Percentiles rank a stretch among this genome's conserved stretches.
phyloP scores from a whole-genome alignment of 2,797 vertebrate genomes.

The Triplophysa yarkandensis region DNA sequence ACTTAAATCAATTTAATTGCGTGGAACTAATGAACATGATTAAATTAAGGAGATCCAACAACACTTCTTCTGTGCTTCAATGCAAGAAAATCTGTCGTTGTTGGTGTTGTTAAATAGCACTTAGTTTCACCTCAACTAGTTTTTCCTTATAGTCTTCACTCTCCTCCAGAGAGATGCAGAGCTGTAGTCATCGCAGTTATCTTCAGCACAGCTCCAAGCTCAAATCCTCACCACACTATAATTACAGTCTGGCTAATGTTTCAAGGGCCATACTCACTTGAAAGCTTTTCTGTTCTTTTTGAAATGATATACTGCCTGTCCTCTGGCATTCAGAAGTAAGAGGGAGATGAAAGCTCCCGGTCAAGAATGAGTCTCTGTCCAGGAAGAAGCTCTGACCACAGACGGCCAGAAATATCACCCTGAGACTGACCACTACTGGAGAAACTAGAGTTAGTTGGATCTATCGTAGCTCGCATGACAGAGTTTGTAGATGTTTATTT shows the following conservation, averaged over 20 bases:
- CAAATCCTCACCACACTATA: constrained; percentile 60
- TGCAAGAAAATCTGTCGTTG: neutral
- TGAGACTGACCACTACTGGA: constrained; percentile 35
- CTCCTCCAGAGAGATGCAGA: constrained; percentile 25
- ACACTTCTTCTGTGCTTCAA: neutral
- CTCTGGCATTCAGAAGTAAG: constrained; percentile 60
- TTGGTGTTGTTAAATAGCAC: constrained; percentile 12
- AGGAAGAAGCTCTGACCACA: constrained; percentile 47
- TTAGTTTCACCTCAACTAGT: constrained; percentile 31
- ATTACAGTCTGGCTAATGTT: constrained; percentile 65
- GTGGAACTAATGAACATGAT: too few relatives aligned
- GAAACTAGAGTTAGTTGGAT: constrained; percentile 22
- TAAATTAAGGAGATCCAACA: too few relatives aligned
- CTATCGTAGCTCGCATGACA: neutral
- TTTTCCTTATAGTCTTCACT: constrained; percentile 36
- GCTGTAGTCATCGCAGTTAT: constrained; percentile 51
- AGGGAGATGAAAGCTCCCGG: constrained; percentile 63
- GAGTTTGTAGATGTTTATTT: neutral
- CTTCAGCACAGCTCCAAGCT: constrained; percentile 60
- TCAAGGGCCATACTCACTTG: constrained; percentile 64
- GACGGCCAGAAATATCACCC: constrained; percentile 43
- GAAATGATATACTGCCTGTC: constrained; percentile 66
- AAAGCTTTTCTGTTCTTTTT: constrained; percentile 67
- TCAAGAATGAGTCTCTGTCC: constrained; percentile 57
- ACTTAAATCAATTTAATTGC: too few relatives aligned